These are phyloP conservation scores for Epirrhoe alternata DNA, from an alignment of 2,888 invertebrate species.

Conservation along the genomic window DNA sequence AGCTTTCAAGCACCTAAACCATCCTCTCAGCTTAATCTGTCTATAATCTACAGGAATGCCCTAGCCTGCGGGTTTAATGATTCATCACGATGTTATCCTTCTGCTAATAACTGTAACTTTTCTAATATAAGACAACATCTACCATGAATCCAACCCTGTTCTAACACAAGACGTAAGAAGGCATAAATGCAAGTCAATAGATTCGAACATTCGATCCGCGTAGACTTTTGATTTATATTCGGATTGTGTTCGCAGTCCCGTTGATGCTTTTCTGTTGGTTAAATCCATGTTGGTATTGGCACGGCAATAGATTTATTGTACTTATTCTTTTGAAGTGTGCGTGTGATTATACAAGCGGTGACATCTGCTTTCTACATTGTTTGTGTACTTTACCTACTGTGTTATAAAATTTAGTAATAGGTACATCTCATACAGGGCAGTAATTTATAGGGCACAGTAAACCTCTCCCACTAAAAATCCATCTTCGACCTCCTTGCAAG, in stretches of 20 bases:
- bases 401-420: too few species aligned
- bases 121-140: background rate
- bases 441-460: too few species aligned
- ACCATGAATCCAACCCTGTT: slow-evolving; percentile 4
- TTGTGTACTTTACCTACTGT: background rate
- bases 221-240: slow-evolving; percentile 53
- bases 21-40: too few species aligned
- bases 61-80: too few species aligned
- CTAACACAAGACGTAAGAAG: slow-evolving; percentile 9
- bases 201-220: slow-evolving; percentile 34
- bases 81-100: too few species aligned
- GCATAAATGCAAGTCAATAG: slow-evolving; percentile 28
- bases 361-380: slow-evolving; percentile 2
- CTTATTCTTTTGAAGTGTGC: slow-evolving; percentile 11
- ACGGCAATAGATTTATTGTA: slow-evolving; percentile 21
- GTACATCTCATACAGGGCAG: too few species aligned
- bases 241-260: slow-evolving; percentile 47
- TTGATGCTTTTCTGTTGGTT: slow-evolving; percentile 40
- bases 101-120: too few species aligned
- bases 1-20: too few species aligned
- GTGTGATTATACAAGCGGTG: background rate
- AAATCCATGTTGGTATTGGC: slow-evolving; percentile 21
- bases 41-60: too few species aligned
- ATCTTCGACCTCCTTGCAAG: too few species aligned
- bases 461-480: too few species aligned